These are phyloP conservation scores for Passer montanus DNA, from an alignment of 2,113 vertebrate genomes.

Conservation along the genomic window DNA sequence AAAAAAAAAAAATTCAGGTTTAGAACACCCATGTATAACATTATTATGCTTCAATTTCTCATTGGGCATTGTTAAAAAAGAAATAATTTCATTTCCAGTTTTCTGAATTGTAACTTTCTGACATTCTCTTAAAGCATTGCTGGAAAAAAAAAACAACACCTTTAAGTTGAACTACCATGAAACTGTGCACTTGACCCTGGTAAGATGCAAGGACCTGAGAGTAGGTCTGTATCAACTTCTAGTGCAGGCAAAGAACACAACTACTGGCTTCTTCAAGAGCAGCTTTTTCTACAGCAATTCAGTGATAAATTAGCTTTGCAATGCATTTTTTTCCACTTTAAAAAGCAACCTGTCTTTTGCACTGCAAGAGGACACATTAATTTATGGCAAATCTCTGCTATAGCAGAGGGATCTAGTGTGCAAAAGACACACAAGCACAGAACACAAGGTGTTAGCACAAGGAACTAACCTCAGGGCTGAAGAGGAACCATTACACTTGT, in stretches of 20 bases:
- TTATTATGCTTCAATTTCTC: neutral
- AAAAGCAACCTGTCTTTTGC: neutral
- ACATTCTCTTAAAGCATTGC: neutral
- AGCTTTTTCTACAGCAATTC: neutral
- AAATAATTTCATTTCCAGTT: neutral
- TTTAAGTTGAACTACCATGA: neutral
- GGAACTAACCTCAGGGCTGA: neutral
- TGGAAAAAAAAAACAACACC: neutral
- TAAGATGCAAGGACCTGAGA: fast-evolving
- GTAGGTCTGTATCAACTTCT: neutral
- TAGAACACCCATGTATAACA: neutral
- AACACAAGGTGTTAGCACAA: neutral
- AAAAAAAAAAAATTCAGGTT: neutral
- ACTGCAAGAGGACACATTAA: neutral
- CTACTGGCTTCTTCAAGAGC: neutral
- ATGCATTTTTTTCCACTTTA: neutral
- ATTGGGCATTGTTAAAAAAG: neutral
- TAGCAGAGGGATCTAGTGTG: neutral
- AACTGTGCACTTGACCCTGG: neutral
- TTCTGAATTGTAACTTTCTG: neutral
- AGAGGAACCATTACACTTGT: neutral
- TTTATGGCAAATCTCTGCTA: neutral
- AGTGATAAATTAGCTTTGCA: neutral
- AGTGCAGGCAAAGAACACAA: neutral
- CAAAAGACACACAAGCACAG: neutral